Conservation (phyloP, 2,888 invertebrate species). For the Drosophila paranaensis region DNA sequence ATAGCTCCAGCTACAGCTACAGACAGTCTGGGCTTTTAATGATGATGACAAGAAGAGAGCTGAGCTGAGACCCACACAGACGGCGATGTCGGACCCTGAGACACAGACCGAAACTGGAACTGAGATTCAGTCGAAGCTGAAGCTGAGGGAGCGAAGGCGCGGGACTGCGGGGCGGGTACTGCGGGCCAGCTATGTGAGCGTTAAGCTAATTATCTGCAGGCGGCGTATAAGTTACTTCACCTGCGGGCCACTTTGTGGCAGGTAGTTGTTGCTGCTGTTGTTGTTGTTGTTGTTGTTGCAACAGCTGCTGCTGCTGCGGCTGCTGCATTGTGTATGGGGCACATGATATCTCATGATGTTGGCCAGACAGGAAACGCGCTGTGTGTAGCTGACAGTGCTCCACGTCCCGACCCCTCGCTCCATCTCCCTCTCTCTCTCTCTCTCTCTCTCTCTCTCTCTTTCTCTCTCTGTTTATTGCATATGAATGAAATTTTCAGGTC, state of each 20-base stretch:
- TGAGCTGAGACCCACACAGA: slow-evolving; percentile 33
- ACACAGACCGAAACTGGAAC: slow-evolving; percentile 10
- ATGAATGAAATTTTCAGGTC: slow-evolving; percentile 70
- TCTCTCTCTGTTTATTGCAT: slow-evolving; percentile 38
- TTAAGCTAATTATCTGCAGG: slow-evolving; percentile 72
- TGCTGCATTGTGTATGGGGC: slow-evolving; percentile 32
- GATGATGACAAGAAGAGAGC: slow-evolving; percentile 52
- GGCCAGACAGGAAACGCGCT: slow-evolving; percentile 73
- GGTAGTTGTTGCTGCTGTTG: slow-evolving; percentile 46
- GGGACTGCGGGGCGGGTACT: slow-evolving; percentile 22
- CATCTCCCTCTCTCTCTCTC: background rate
- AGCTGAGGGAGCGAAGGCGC: background rate
- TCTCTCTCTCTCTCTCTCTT: background rate
- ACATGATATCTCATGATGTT: slow-evolving; percentile 66
- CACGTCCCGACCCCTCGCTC: background rate
- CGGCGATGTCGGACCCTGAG: slow-evolving; percentile 32
- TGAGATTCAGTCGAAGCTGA: slow-evolving; percentile 2
- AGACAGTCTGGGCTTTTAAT: slow-evolving; percentile 48
- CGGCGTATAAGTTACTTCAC: slow-evolving; percentile 75
- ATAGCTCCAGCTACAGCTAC: background rate
- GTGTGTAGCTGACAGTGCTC: slow-evolving; percentile 55
- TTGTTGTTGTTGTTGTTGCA: slow-evolving; percentile 20
- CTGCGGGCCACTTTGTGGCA: slow-evolving; percentile 68
- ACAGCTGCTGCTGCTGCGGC: slow-evolving; percentile 37
- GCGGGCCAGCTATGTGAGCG: slow-evolving; percentile 42